These are phyloP conservation scores for Gymnoscopelus braueri DNA, from an alignment of 2,797 vertebrate genomes.

Conservation along the genomic window DNA sequence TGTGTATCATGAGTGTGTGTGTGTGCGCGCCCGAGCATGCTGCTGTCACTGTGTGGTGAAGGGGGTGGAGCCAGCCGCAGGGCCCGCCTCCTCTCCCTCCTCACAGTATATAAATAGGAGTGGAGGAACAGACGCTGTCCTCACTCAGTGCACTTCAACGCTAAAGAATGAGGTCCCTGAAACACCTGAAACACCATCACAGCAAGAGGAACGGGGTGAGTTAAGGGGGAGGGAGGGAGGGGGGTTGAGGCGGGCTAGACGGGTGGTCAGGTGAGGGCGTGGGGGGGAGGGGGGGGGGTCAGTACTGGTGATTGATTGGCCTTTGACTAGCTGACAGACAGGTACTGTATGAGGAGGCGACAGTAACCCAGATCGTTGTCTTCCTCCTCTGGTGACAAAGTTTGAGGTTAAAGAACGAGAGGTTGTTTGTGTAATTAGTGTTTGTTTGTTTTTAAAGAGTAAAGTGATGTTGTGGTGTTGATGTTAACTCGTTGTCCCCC, in stretches of 20 bases:
- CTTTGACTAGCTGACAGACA: no score
- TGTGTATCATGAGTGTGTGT: conserved; percentile 35
- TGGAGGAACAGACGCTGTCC: conserved; percentile 42
- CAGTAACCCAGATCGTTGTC: no score
- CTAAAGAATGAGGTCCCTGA: conserved; percentile 83
- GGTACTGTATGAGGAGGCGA: no score
- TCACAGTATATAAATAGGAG: conserved; percentile 70
- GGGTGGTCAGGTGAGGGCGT: no score
- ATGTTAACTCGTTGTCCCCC: conserved; percentile 17
- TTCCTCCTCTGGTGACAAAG: no score
- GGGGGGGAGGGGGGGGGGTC: no score
- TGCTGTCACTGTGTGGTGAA: conserved; percentile 43
- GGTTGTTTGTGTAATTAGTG: neutral
- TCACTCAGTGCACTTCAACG: conserved; percentile 59
- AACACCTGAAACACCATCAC: conserved; percentile 85
- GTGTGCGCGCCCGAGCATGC: conserved; percentile 53
- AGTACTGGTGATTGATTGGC: no score
- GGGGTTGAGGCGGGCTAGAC: no score
- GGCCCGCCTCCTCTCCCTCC: conserved; percentile 62
- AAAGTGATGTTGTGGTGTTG: conserved; percentile 3
- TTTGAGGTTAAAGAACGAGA: no score
- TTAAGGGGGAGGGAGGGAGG: conserved; percentile 28
- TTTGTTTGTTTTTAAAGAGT: neutral
- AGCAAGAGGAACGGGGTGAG: conserved; percentile 83
- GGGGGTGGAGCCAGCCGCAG: conserved; percentile 46